These are phyloP conservation scores for Stichodactyla helianthus DNA, from an alignment of 64 coral and sea anemone species.

Conservation along the genomic window DNA sequence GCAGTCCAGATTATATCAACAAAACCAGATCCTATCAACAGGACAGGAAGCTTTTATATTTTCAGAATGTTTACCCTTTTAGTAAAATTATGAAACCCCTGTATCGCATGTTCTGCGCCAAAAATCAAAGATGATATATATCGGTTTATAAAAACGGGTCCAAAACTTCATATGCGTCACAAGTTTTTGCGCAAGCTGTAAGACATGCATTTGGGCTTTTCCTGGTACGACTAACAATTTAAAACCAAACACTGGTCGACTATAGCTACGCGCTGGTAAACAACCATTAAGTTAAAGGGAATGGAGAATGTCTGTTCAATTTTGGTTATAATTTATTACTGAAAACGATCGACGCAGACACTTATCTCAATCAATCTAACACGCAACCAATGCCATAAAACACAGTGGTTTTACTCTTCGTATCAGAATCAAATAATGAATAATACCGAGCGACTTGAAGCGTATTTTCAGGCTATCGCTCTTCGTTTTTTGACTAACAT, in stretches of 20 bases:
- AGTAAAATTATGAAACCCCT: background rate
- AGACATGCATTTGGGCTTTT: background rate
- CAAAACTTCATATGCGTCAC: background rate
- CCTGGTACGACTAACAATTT: background rate
- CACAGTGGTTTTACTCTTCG: too few relatives aligned
- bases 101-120: background rate
- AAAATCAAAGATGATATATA: background rate
- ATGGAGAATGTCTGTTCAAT: too few relatives aligned
- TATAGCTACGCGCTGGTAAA: background rate
- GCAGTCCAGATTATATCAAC: background rate
- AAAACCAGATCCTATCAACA: slow-evolving; percentile 4
- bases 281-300: too few relatives aligned
- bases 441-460: too few relatives aligned
- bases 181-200: background rate
- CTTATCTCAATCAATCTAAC: too few relatives aligned
- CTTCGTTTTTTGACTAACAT: background rate
- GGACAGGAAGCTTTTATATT: background rate
- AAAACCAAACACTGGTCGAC: background rate
- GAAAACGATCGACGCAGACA: too few relatives aligned
- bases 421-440: too few relatives aligned
- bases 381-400: too few relatives aligned
- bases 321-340: too few relatives aligned
- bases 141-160: background rate
- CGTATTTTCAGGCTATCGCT: too few relatives aligned
- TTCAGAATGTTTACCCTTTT: slow-evolving; percentile 1